These are phyloP conservation scores for Brachionus sp. DNA, from an alignment of 1,140 invertebrate genomes.

Conservation along the genomic window DNA sequence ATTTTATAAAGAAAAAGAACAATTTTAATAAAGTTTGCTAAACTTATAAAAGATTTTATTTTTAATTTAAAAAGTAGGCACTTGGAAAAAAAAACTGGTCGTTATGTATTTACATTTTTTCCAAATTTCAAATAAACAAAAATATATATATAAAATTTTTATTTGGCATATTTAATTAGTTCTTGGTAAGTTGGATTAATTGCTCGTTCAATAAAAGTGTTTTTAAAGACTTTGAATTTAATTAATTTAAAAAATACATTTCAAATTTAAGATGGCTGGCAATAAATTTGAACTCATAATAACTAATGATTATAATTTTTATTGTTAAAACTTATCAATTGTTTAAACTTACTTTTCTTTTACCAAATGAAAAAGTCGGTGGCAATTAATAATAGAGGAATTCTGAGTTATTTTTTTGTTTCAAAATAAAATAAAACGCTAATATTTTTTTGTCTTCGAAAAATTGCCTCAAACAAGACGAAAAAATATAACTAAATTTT, in stretches of 20 bases:
- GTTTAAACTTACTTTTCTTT: background rate
- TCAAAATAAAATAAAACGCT: background rate
- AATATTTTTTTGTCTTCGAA: background rate
- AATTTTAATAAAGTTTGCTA: background rate
- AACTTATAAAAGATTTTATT: background rate
- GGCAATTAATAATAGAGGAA: background rate
- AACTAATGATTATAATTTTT: background rate
- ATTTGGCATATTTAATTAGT: background rate
- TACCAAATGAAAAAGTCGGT: background rate
- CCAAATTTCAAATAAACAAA: background rate
- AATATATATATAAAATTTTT: background rate
- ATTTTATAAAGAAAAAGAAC: background rate
- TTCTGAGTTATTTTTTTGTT: background rate
- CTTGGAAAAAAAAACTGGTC: background rate
- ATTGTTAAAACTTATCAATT: background rate
- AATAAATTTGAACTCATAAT: background rate
- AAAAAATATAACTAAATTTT: background rate
- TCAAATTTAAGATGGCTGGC: background rate
- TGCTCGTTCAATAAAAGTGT: background rate
- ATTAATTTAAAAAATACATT: background rate
- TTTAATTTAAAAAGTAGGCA: background rate
- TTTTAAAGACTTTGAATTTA: background rate
- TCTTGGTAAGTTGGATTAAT: background rate
- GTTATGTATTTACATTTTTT: background rate
- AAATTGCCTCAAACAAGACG: background rate